Evolutionary conservation across 2,888 invertebrate species (phyloP).

Genomic region (Plagodis pulveraria): DNA sequence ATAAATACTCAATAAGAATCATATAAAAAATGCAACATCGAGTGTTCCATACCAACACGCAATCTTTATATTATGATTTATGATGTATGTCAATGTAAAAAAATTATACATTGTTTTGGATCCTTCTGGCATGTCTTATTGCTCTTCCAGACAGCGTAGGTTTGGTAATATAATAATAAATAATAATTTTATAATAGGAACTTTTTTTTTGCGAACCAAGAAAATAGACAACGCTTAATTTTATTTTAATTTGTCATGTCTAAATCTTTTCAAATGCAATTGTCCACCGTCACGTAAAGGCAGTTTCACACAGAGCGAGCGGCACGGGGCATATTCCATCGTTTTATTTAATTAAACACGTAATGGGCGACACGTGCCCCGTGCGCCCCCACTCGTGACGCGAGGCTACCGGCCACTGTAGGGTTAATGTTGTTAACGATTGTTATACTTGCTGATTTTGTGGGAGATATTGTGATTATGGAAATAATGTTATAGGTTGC

Average conservation of each 20-base stretch:
- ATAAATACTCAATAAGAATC: too few species aligned
- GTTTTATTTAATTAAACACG: slow-evolving; percentile 45
- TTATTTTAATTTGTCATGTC: slow-evolving; percentile 1
- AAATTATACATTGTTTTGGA: too few species aligned
- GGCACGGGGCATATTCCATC: slow-evolving; percentile 27
- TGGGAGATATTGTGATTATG: slow-evolving; percentile 21
- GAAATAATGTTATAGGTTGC: background rate
- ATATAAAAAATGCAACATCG: too few species aligned
- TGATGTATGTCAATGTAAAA: too few species aligned
- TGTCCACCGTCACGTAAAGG: slow-evolving; percentile 18
- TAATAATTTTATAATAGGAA: too few species aligned
- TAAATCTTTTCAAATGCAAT: background rate
- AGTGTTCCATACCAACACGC: too few species aligned
- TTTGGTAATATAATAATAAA: too few species aligned
- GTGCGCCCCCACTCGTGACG: slow-evolving; percentile 12
- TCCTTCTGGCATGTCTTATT: too few species aligned
- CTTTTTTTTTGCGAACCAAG: too few species aligned
- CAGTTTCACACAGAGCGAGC: slow-evolving; percentile 28
- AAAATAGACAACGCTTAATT: too few species aligned
- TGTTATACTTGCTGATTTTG: slow-evolving; percentile 13
- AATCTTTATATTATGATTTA: too few species aligned
- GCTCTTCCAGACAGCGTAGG: too few species aligned
- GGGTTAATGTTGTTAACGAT: slow-evolving; percentile 16
- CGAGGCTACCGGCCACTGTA: background rate
- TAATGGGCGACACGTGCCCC: slow-evolving; percentile 46